Base-by-base conservation (phyloP, 2,888 invertebrate genomes). In the Cerastis rubricosa region DNA sequence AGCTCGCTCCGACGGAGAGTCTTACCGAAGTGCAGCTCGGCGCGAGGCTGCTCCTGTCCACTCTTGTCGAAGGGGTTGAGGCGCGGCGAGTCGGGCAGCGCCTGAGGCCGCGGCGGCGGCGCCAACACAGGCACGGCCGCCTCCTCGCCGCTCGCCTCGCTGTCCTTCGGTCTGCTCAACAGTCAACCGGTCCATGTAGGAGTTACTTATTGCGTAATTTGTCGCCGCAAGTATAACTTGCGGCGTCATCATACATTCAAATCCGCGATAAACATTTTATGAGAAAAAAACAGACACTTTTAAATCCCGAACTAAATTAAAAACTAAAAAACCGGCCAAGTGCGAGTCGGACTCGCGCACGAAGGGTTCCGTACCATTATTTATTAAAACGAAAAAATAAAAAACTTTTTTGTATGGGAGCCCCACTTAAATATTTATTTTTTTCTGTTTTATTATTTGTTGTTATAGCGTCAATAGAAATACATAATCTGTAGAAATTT, bases 1-100 rank as follows among this genome's bases (percentile, higher is more conserved):
- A 63, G 5, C 12, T 51, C 59, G 14, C 35, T 45, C 22, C 35
- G 47, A n/a, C 19, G 43, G 35, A 29, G 2, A 22, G 57, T 80
- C 83, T 47, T 85, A 90, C 88, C 88, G 79, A 85, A 91, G 72
- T 88, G 88, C 4, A 85, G 85, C 61, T 89, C 84, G 85, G 69
- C 93, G 89, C 71, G 96, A 90, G 84, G 94, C 90, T 76, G 93
- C 90, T 89, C 96, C 89, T 96, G 85, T 90, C 95, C 96, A 74
- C 97, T 96, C 88, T 97, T 97, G 92, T 98, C 98, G 90, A 98
- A 98, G 5, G 98, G 98, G 97, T 98, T 98, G 88, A 97, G 97
- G 67, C 98, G 97, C 0, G 98, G 98, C 0, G 98, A 97, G 59
- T 96, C 96, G 1, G 95, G 95, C 85, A 92, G 90, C 66, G 91